Evolutionary conservation across 2,797 vertebrate genomes (phyloP).

Genomic region (Premnoplex brunnescens): DNA sequence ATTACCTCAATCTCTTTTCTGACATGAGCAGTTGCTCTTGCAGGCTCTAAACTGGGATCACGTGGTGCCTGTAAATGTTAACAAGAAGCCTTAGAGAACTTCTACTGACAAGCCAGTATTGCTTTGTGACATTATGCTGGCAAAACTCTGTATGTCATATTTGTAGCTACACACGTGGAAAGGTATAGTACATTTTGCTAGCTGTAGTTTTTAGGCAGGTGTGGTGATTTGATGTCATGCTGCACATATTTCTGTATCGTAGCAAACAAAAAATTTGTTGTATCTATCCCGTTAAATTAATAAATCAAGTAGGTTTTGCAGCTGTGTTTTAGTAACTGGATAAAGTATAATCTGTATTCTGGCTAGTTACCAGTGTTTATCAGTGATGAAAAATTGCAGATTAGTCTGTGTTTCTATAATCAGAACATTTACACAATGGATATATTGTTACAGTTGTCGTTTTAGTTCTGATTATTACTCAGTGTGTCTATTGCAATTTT

Average conservation of each 20-base stretch:
- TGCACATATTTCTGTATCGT: background rate
- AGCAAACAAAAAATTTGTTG: slow-evolving; percentile 9
- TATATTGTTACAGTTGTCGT: slow-evolving; percentile 64
- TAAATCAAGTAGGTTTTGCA: background rate
- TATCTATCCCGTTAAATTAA: background rate
- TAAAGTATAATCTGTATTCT: slow-evolving; percentile 19
- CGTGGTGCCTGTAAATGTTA: slow-evolving; percentile 46
- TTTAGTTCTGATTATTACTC: slow-evolving; percentile 68
- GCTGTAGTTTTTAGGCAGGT: slow-evolving; percentile 8
- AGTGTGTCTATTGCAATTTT: slow-evolving; percentile 58
- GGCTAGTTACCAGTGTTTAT: background rate
- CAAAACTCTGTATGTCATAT: slow-evolving; percentile 35
- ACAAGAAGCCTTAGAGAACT: slow-evolving; percentile 63
- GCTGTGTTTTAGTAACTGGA: background rate
- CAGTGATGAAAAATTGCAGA: slow-evolving; percentile 38
- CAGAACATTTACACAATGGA: slow-evolving; percentile 27
- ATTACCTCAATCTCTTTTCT: background rate
- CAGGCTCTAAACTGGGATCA: slow-evolving; percentile 35
- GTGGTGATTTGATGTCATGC: background rate
- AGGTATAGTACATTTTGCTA: background rate
- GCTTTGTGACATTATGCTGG: slow-evolving; percentile 53
- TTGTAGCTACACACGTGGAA: background rate
- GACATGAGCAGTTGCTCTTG: slow-evolving; percentile 47
- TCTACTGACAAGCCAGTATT: slow-evolving; percentile 60
- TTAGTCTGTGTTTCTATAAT: slow-evolving; percentile 41